These are phyloP conservation scores for Mus pahari DNA, from an alignment of 2,113 vertebrate species.

Conservation along the genomic window DNA sequence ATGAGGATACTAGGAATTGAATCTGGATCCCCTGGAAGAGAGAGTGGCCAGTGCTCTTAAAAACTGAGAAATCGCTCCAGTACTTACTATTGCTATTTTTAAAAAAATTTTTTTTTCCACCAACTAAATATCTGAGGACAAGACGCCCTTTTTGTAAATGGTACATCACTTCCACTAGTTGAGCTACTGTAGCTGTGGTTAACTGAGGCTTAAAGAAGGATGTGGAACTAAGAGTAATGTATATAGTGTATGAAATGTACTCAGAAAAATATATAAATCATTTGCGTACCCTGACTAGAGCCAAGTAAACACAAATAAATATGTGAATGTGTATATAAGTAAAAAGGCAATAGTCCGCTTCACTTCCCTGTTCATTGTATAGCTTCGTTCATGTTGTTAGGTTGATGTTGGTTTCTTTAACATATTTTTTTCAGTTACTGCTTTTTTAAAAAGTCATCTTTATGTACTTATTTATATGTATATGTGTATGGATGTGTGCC, in stretches of 20 bases:
- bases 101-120: neutral
- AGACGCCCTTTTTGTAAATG: neutral
- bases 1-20: neutral
- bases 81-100: neutral
- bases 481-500: neutral
- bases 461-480: neutral
- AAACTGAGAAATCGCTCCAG: neutral
- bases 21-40: neutral
- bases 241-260: neutral
- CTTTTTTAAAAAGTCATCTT: neutral
- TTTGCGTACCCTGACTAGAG: too few relatives aligned
- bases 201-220: neutral
- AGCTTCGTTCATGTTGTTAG: neutral
- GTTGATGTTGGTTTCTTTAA: neutral
- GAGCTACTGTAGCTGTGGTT: neutral
- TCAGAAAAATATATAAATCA: neutral
- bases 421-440: neutral
- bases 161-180: neutral
- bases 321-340: neutral
- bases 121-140: conserved; percentile 6
- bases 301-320: neutral
- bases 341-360: neutral
- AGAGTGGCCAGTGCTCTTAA: neutral
- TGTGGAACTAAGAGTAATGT: neutral
- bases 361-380: neutral